Evolutionary conservation across 2,888 invertebrate species (phyloP).

Genomic region (Odontocolon sp.): DNA sequence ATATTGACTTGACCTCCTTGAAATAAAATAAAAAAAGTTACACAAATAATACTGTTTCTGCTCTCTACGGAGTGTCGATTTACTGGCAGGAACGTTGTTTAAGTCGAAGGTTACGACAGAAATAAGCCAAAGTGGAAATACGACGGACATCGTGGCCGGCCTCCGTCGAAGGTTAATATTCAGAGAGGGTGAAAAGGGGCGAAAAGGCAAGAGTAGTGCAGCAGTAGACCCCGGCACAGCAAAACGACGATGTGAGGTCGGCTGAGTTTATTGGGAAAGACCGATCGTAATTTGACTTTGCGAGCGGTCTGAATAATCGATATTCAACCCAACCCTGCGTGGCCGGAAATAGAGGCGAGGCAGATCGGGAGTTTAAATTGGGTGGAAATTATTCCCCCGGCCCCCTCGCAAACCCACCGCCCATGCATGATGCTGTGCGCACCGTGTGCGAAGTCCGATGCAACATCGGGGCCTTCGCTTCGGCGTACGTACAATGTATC

Average conservation of each 20-base stretch:
- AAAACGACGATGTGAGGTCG: conserved; percentile 48
- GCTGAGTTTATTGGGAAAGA: conserved; percentile 67
- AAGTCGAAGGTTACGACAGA: conserved; percentile 16
- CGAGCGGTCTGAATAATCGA: conserved; percentile 75
- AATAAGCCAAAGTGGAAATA: conserved; percentile 37
- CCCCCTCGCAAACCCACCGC: conserved; percentile 2
- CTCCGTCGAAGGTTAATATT: conserved; percentile 30
- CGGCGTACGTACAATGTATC: conserved; percentile 13
- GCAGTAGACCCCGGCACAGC: conserved; percentile 9
- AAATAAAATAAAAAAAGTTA: too few relatives aligned
- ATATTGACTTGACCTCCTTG: not conserved
- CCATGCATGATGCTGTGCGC: conserved; percentile 16
- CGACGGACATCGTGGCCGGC: conserved; percentile 50
- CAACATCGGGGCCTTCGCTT: conserved; percentile 13
- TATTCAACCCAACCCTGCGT: conserved; percentile 63
- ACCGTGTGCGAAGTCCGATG: conserved; percentile 16
- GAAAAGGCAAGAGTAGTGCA: not conserved
- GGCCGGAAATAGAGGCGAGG: conserved; percentile 73
- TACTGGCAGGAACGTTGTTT: not conserved
- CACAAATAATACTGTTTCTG: too few relatives aligned
- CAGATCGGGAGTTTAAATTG: conserved; percentile 76
- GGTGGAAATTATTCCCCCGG: conserved; percentile 74
- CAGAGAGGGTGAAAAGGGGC: not conserved
- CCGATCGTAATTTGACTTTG: conserved; percentile 74
- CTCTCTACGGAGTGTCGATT: not conserved